These are phyloP conservation scores for Polietes domitor DNA, from an alignment of 2,888 invertebrate species.

Conservation along the genomic window DNA sequence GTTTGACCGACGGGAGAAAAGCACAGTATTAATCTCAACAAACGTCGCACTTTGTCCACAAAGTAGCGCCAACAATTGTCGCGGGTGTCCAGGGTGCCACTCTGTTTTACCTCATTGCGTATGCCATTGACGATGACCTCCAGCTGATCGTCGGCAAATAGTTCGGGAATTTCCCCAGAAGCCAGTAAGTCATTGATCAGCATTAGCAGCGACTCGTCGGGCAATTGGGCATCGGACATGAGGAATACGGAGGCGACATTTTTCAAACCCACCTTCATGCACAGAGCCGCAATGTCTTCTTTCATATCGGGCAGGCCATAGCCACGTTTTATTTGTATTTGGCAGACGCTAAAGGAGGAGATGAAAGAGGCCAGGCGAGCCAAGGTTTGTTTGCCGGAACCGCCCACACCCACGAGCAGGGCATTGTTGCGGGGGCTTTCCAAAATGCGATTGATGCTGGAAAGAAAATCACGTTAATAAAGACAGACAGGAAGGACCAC, in stretches of 20 bases:
- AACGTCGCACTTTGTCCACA: constrained; percentile 92
- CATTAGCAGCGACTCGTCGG: constrained; percentile 94
- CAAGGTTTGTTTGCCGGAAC: constrained; percentile 96
- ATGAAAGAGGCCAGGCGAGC: constrained; percentile 94
- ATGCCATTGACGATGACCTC: constrained; percentile 92
- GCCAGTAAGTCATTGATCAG: constrained; percentile 96
- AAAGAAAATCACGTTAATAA: too few species aligned
- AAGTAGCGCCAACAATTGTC: constrained; percentile 98
- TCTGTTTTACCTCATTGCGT: constrained; percentile 90
- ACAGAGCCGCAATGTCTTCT: constrained; percentile 87
- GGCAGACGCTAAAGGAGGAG: constrained; percentile 94
- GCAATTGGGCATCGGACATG: constrained; percentile 97
- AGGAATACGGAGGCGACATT: constrained; percentile 93
- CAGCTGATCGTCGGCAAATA: constrained; percentile 94
- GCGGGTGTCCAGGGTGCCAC: constrained; percentile 91
- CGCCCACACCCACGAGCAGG: constrained; percentile 96
- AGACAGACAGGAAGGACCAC: too few species aligned
- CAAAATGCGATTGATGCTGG: constrained; percentile 93
- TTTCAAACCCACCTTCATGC: constrained; percentile 93
- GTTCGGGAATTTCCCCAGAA: constrained; percentile 95
- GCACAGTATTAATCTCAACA: constrained; percentile 92
- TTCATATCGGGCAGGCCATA: constrained; percentile 92
- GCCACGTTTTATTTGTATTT: constrained; percentile 93
- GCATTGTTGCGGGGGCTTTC: constrained; percentile 96
- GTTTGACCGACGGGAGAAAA: constrained; percentile 98